A percentile compares a stretch with the other conserved stretches of the same genome.
Conservation (phyloP, 2,113 vertebrate genomes). For the Excalfactoria chinensis region DNA sequence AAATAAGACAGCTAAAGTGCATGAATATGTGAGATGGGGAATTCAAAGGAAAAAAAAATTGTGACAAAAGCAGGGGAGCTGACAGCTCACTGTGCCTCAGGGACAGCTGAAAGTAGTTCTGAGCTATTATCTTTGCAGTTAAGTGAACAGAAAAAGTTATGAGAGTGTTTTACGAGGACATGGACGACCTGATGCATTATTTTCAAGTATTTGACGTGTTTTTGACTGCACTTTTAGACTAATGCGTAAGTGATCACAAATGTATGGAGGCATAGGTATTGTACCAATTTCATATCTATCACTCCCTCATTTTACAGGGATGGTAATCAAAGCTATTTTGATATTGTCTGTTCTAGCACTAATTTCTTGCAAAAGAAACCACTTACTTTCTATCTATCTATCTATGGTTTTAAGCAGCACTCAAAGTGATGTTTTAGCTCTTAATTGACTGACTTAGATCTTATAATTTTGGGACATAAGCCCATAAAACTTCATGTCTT, state of each 20-base stretch:
- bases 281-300: not conserved
- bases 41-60: not conserved
- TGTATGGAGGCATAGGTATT: not conserved
- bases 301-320: not conserved
- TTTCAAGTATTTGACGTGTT: not conserved
- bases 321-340: not conserved
- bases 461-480: conserved; percentile 55
- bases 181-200: not conserved
- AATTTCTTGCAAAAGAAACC: not conserved
- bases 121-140: not conserved
- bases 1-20: not conserved
- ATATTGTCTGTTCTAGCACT: not conserved
- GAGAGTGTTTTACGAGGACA: not conserved
- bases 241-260: not conserved
- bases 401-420: not conserved
- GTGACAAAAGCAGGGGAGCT: not conserved
- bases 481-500: conserved; percentile 31
- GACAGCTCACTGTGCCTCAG: not conserved
- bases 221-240: not conserved
- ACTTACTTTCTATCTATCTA: not conserved
- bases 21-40: not conserved
- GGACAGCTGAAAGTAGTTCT: not conserved
- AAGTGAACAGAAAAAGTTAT: not conserved
- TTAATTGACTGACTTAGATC: not conserved
- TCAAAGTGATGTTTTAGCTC: not conserved